Evolutionary conservation across 2,113 vertebrate genomes (phyloP), one percentile per base, ranked within the genome.

Genomic region (Pelusios castaneus): DNA sequence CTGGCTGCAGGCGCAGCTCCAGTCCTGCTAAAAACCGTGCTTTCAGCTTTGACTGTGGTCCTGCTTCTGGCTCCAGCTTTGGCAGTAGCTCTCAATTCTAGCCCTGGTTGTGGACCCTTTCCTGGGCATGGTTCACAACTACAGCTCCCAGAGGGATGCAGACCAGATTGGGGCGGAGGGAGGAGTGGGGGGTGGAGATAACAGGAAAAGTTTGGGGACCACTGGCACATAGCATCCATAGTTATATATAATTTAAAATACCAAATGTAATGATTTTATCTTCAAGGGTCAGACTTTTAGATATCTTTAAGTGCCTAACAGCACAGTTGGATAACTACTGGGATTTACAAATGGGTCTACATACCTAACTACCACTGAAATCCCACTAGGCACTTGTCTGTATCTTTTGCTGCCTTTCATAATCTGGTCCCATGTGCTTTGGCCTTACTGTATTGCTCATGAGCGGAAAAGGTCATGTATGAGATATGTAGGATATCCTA

Each of bases 401-500:
- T 16, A n/a, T 67, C 31, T 19, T 34, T 63, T 34, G 31, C 58
- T 63, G 34, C 60, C 31, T 63, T n/a, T 67, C 31, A 21, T n/a
- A 67, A n/a, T 21, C 63, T 10, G 34, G 34, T 34, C 34, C n/a
- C 54, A 17, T 43, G 43, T 10, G 24, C 45, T 91, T 92, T 41
- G 43, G 38, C 24, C 54, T 92, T 58, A 93, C 49, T 22, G 91
- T 91, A 55, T 89, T 94, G 87, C 55, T 93, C 16, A 84, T 85
- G 79, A 80, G 31, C 47, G 76, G 45, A 76, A 49, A 85, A 19
- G 82, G 70, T 29, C 24, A 51, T 5, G 34, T 85, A 47, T 75
- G n/a, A 34, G 51, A 88, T 96, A 82, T 29, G 24, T 67, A 43
- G 38, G 38, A 75, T 22, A 24, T 24, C 38, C 52, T 87, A 67